Conservation (phyloP, 2,797 vertebrate genomes). For the Pseudochirops cupreus region DNA sequence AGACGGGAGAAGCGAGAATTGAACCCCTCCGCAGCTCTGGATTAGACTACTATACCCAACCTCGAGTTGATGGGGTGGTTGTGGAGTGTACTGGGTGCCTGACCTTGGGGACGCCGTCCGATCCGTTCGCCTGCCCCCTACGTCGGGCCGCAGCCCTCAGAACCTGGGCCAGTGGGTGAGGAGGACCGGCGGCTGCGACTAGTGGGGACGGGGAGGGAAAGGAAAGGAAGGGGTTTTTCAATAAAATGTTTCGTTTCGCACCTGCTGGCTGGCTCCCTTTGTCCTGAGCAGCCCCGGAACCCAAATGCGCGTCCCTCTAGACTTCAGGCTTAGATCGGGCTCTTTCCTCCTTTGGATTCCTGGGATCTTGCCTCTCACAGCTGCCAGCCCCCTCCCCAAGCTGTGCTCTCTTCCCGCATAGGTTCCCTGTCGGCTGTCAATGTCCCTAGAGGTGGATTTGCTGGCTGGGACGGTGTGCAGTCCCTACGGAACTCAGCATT, state of each 20-base stretch:
- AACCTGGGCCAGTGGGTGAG: constrained; percentile 7
- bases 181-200: constrained; percentile 30
- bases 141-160: not conserved
- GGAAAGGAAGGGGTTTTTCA: constrained; percentile 63
- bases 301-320: not conserved
- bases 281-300: constrained; percentile 3
- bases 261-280: constrained; percentile 56
- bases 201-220: not conserved
- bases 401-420: not conserved
- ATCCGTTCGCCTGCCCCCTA: not conserved
- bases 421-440: not conserved
- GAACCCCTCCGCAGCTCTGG: not conserved
- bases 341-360: not conserved
- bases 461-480: not conserved
- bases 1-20: not conserved
- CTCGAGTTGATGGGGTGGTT: not conserved
- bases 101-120: not conserved
- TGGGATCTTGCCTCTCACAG: not conserved
- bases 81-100: not conserved
- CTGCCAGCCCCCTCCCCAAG: not conserved
- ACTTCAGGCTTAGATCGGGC: not conserved
- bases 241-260: constrained; percentile 78
- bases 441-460: not conserved
- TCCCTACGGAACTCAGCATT: not conserved
- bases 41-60: not conserved